These are phyloP conservation scores for Leptopilina clavipes DNA, from an alignment of 1,140 invertebrate genomes.

Conservation along the genomic window DNA sequence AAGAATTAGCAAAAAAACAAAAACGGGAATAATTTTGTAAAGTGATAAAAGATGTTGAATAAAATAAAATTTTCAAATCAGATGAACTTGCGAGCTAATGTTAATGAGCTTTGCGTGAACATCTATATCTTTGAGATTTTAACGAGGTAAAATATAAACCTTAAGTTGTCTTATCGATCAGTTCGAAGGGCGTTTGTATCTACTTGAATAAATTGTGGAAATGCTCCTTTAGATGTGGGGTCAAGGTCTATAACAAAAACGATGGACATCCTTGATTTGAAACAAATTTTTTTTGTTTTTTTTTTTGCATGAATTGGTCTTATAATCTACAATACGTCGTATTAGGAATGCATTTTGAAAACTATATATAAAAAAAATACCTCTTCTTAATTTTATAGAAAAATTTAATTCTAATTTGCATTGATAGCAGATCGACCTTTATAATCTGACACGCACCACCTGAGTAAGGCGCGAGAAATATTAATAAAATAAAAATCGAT, in stretches of 20 bases:
- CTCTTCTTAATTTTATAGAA: neutral
- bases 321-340: slow-evolving; percentile 40
- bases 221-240: slow-evolving; percentile 27
- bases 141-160: slow-evolving; percentile 21
- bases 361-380: slow-evolving; percentile 12
- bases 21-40: too few species aligned
- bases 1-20: too few species aligned
- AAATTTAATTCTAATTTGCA: slow-evolving; percentile 8
- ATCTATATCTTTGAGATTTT: neutral
- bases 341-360: too few species aligned
- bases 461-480: neutral
- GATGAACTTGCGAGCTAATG: neutral
- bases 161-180: slow-evolving; percentile 33
- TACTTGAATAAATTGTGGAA: slow-evolving; percentile 32
- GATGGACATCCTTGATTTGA: slow-evolving; percentile 39
- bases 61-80: neutral
- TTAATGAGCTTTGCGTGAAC: neutral
- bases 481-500: slow-evolving; percentile 1
- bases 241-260: slow-evolving; percentile 34
- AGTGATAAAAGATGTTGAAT: neutral
- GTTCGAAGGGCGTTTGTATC: slow-evolving; percentile 29
- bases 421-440: slow-evolving; percentile 8
- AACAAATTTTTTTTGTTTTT: neutral
- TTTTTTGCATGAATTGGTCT: slow-evolving; percentile 42
- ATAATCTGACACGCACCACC: slow-evolving; percentile 7